phyloP scores from a whole-genome alignment of 2,888 invertebrate genomes.

The Caenorhabditis zanzibari region DNA sequence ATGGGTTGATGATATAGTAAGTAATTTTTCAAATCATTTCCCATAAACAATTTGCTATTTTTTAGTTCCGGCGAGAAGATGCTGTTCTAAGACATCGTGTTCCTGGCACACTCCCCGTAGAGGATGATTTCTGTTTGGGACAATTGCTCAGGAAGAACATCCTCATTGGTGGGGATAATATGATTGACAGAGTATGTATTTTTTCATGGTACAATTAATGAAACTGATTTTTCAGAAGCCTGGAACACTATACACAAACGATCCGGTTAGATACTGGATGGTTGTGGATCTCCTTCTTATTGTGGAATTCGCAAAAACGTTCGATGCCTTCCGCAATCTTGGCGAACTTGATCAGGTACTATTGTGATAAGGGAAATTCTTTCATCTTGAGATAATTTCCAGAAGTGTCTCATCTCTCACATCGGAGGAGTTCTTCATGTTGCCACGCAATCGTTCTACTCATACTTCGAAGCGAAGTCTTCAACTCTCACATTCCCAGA shows the following conservation, averaged over 20 bases:
- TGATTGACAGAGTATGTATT: slow-evolving; percentile 40
- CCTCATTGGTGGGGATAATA: slow-evolving; percentile 31
- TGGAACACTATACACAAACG: slow-evolving; percentile 48
- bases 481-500: slow-evolving; percentile 71
- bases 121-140: slow-evolving; percentile 51
- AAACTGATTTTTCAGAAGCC: slow-evolving; percentile 45
- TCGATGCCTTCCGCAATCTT: slow-evolving; percentile 66
- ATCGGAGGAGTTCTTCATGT: slow-evolving; percentile 71
- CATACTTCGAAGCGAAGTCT: slow-evolving; percentile 66
- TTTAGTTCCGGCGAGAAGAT: slow-evolving; percentile 63
- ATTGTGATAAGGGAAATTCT: background rate
- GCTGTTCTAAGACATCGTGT: slow-evolving; percentile 44
- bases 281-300: slow-evolving; percentile 70
- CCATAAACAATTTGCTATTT: background rate
- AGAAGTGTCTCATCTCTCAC: slow-evolving; percentile 66
- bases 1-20: slow-evolving; percentile 64
- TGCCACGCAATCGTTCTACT: slow-evolving; percentile 71
- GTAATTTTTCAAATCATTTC: background rate
- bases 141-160: slow-evolving; percentile 41
- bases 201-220: background rate
- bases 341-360: slow-evolving; percentile 67
- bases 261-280: slow-evolving; percentile 75
- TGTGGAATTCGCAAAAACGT: slow-evolving; percentile 75
- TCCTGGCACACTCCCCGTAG: slow-evolving; percentile 44
- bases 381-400: background rate